Base-by-base conservation (phyloP, 23 tunicate species). In the Halocynthia aurantium region DNA sequence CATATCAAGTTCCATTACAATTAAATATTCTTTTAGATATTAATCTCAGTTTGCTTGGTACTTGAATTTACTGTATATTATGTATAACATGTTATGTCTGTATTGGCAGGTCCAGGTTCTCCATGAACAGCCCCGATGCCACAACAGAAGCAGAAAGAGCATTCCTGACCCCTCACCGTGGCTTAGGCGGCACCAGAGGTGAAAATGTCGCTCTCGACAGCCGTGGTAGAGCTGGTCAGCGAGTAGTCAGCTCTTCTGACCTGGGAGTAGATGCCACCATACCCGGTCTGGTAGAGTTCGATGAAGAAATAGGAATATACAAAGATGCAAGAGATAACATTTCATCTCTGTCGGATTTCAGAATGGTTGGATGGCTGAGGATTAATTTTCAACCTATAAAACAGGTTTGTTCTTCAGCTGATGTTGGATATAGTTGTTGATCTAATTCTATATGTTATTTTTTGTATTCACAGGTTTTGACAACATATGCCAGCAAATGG, bases 401-500 rank as follows among this genome's bases (percentile, higher is more conserved):
- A 92, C 90, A 91, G 81, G 97, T 90, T 10, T 54, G 20, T 0
- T 74, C 10, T 31, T 8, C 9, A 54, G 13, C n/a, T 64, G 10
- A 10, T 10, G 31, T 53, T 13, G 55, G 8, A 44, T 12, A 65
- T 65, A 6, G 22, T 65, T 65, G 13, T 0, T 20, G 22, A 65
- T 11, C 19, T 20, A 5, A 6, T 1, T 58, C n/a, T 58, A 58
- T 58, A 58, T 58, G 63, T 58, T 58, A 13, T 58, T 58, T 13
- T 13, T 5, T 72, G n/a, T 8, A 11, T 18, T 60, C 44, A 13
- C 72, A 90, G 97, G 97, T 90, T 54, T 71, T 90, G 51, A 90
- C 90, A 58, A 90, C 97, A 8, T 90, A 85, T 77, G 97, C 97
- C 64, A 85, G 97, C 81, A 90, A 90, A 66, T 90, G 97, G 97